These are phyloP conservation scores for Solenopsis fugax DNA, from an alignment of 1,140 invertebrate species.

Conservation along the genomic window DNA sequence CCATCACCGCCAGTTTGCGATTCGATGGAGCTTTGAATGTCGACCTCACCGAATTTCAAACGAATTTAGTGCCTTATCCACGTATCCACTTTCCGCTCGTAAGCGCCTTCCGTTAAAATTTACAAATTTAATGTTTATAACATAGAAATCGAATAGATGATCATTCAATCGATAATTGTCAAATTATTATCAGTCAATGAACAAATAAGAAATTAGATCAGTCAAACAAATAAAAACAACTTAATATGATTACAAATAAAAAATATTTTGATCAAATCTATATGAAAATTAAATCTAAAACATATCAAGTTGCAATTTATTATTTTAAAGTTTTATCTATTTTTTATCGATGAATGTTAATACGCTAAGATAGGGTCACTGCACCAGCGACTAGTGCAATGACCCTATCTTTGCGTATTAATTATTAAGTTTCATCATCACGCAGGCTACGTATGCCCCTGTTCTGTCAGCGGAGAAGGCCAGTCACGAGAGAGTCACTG, in stretches of 20 bases:
- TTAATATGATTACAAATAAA: too few relatives aligned
- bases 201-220: too few relatives aligned
- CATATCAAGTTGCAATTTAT: too few relatives aligned
- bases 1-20: conserved; percentile 93
- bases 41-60: conserved; percentile 94
- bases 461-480: conserved; percentile 90
- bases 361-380: too few relatives aligned
- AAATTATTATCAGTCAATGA: too few relatives aligned
- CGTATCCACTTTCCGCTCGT: conserved; percentile 92
- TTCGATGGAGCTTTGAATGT: conserved; percentile 95
- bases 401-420: background rate
- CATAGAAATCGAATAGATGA: background rate
- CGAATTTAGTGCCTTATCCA: conserved; percentile 91
- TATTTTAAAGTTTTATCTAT: too few relatives aligned
- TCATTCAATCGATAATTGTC: background rate
- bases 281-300: too few relatives aligned
- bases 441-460: conserved; percentile 91
- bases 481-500: conserved; percentile 90
- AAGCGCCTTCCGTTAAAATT: conserved; percentile 34
- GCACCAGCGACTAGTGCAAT: too few relatives aligned
- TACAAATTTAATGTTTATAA: background rate
- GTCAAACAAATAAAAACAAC: too few relatives aligned
- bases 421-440: conserved; percentile 17
- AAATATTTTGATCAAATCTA: too few relatives aligned
- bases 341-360: too few relatives aligned